Evolutionary conservation across 92 coral and sea anemone genomes (phyloP), one percentile per base, ranked within the genome.

Genomic region (Phenganax stokvisi): DNA sequence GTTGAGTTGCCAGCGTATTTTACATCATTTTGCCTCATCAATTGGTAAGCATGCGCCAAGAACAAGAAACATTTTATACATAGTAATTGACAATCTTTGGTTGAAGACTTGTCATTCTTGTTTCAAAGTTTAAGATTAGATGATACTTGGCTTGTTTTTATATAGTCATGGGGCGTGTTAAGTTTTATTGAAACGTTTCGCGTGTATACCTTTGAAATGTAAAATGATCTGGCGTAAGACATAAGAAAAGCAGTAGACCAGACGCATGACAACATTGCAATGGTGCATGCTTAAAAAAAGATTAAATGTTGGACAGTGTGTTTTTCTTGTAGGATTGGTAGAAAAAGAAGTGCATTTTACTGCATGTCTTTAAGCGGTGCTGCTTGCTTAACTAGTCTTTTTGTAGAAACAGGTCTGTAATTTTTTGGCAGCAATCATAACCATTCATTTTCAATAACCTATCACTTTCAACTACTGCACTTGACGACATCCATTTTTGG

Each of bases 1-100:
- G 92, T 92, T 90, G 98, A 94, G 58, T 72, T 94, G 6, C 98
- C 98, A 37, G 98, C 98, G 4, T 94, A 88, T 80, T 68, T 94
- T 10, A 90, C 93, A 5, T 91, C 97, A 58, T 86, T 91, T 54
- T 88, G 93, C 71, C 75, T 91, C 9, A 89, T 94, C 54, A 88
- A 89, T 77, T 94, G 98, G 98, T 94, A 76, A 84, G 92, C 59
- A 7, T 12, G n/a, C 0, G 12, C 63, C 15, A 11, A 7, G 2
- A 57, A 3, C 15, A 57, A 2, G 15, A 57, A 11, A 57, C 63
- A 57, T 57, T 37, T 37, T 37, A 37, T 2, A n/a, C 63, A 57
- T 3, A 57, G 15, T 12, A 57, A 57, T 57, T 57, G 5, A 5
- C 16, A 59, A 1, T 59, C 16, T 59, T 13, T 13, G 65, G 65